Evolutionary conservation across 1,140 invertebrate species (phyloP), one percentile per base, ranked within the genome.

Genomic region (Ruditapes philippinarum): DNA sequence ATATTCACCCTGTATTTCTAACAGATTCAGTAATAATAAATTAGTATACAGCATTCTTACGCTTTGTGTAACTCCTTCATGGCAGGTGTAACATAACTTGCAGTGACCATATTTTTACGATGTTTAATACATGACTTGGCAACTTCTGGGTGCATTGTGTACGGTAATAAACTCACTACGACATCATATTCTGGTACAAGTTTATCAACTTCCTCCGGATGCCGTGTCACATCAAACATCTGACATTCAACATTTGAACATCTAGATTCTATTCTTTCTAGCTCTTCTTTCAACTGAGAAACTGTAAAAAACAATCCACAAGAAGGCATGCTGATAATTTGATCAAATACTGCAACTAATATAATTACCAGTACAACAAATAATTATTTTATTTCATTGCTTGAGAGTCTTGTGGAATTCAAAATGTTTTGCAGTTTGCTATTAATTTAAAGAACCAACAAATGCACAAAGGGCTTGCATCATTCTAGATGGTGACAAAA

Each of bases 101-200:
- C 99, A 0, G 99, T 99, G 0, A 99, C 98, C 97, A 99, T 97
- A 94, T 99, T 98, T 0, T 97, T 98, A 62, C 97, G 97, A 80
- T 98, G 96, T 2, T 97, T 96, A 51, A 99, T 98, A 93, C 99
- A 99, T 40, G 97, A 97, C 90, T 97, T 97, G 0, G 99, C 99
- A 62, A 97, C 95, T 28, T 97, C 95, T 3, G 98, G 97, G 95
- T 99, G 99, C 19, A 99, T 96, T 3, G 97, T 96, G 93, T 99
- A 99, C 0, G 99, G 99, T n/a, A 99, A 95, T 17, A 99, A 96
- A 0, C 99, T 96, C 11, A 99, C 97, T 87, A 97, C 97, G 0
- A 99, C 96, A 95, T 99, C 98, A 14, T 98, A 97, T n/a, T 97
- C 95, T 84, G 96, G 95, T 57, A 99, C 97, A 78, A 99, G 91